Evolutionary conservation across 2,888 invertebrate species (phyloP), one percentile per base, ranked within the genome.

Genomic region (Lottia scabra): DNA sequence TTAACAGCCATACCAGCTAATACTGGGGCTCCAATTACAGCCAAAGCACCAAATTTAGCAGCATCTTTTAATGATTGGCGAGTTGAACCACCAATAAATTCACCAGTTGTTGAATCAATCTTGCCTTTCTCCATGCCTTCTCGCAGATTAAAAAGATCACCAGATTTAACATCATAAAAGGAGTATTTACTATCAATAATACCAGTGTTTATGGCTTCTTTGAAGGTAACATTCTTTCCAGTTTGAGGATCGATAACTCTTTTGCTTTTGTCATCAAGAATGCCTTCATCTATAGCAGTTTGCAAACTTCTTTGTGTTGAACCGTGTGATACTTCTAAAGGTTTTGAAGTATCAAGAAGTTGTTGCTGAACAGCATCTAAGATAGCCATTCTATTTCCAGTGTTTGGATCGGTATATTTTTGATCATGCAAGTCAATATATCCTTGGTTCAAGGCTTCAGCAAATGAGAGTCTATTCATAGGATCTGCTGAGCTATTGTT

Each of bases 391-490:
- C 92, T 92, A 83, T 93, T 93, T 68, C 95, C 95, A 79, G 93
- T 93, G 72, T 94, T 85, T 15, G 91, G 90, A 81, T 92, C 91
- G 19, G 80, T 83, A 68, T 80, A 85, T 65, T 83, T 77, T 56
- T 82, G 81, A 38, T 76, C 74, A 38, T 81, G 69, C 62, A 85
- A 72, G 74, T 84, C 84, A 76, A 97, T 92, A 45, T 97, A 92
- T 66, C 97, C 98, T 90, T 96, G 96, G 78, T 93, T 92, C 77
- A 95, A 92, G 64, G 97, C 92, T 90, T 96, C 95, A 13, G 95
- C 80, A 76, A 87, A 85, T 15, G 88, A 85, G 63, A 85, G 73
- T 65, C 80, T 75, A 44, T 82, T 80, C 6, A 76, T 70, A 46
- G 75, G 70, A 70, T 78, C 79, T 15, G 75, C 73, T 26, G 56